A percentile compares a stretch with the other conserved stretches of the same genome.
phyloP scores from a whole-genome alignment of 2,113 vertebrate genomes.

The Burhinus oedicnemus region DNA sequence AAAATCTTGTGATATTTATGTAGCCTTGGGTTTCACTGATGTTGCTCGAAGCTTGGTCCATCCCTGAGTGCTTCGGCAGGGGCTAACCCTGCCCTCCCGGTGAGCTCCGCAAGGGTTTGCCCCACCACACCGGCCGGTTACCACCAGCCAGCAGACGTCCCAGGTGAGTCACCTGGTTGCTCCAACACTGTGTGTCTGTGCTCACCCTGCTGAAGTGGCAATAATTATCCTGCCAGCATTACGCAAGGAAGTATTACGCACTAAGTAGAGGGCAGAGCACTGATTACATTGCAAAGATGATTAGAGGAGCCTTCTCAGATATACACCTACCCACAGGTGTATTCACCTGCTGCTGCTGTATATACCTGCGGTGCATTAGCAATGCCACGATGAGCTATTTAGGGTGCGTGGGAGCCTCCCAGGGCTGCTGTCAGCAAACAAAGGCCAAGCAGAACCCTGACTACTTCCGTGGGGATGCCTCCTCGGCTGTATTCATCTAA shows the following conservation, averaged over 20 bases:
- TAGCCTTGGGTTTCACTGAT: not conserved
- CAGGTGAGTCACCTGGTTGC: conserved; percentile 15
- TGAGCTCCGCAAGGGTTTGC: not conserved
- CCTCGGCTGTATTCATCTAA: not conserved
- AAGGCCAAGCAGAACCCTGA: not conserved
- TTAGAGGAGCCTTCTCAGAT: conserved; percentile 6
- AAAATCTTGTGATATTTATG: not conserved
- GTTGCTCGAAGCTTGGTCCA: not conserved
- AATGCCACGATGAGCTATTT: not conserved
- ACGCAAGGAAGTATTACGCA: not conserved
- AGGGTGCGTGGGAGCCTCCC: not conserved
- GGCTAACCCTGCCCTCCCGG: not conserved
- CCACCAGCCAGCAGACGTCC: not conserved
- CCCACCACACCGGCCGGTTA: not conserved
- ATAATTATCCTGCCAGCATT: not conserved
- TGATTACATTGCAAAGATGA: conserved; percentile 1
- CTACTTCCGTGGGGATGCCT: not conserved
- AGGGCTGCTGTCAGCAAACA: conserved; percentile 13
- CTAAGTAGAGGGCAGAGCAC: not conserved
- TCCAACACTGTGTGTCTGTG: not conserved
- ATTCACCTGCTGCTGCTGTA: not conserved
- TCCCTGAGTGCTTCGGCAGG: not conserved
- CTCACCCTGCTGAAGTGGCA: conserved; percentile 44
- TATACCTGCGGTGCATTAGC: not conserved
- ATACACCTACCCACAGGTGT: not conserved